phyloP scores from a whole-genome alignment of 2,797 vertebrate species.

The Spinus pinus region DNA sequence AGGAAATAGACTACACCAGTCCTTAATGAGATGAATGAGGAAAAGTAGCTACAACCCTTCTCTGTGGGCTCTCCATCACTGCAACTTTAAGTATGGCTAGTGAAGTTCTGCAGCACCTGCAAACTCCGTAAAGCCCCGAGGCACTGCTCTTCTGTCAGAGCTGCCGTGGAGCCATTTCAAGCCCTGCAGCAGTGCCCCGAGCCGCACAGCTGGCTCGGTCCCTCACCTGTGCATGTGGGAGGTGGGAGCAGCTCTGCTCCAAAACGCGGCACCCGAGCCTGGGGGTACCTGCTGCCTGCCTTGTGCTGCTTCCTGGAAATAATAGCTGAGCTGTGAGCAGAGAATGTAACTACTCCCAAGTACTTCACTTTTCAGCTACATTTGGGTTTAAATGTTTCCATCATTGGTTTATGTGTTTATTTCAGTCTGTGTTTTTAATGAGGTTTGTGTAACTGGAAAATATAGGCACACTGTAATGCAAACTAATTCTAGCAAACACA shows the following conservation, averaged over 20 bases:
- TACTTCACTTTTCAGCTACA: background rate
- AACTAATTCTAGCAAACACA: background rate
- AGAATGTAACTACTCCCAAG: fast-evolving
- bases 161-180: fast-evolving
- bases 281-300: fast-evolving
- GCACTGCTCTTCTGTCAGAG: fast-evolving
- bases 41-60: background rate
- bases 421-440: background rate
- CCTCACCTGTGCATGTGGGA: fast-evolving
- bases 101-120: fast-evolving
- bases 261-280: fast-evolving
- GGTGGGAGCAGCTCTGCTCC: background rate
- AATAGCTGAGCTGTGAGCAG: fast-evolving
- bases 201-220: background rate
- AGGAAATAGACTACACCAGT: background rate
- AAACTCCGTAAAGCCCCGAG: fast-evolving
- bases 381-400: background rate
- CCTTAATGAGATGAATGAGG: background rate
- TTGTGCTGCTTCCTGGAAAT: fast-evolving
- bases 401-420: background rate
- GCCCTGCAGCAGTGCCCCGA: background rate
- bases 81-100: fast-evolving
- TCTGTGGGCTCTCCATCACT: fast-evolving
- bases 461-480: fast-evolving
- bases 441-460: background rate